Evolutionary conservation across 2,888 invertebrate genomes (phyloP).

Genomic region (Ctenicera cuprea): DNA sequence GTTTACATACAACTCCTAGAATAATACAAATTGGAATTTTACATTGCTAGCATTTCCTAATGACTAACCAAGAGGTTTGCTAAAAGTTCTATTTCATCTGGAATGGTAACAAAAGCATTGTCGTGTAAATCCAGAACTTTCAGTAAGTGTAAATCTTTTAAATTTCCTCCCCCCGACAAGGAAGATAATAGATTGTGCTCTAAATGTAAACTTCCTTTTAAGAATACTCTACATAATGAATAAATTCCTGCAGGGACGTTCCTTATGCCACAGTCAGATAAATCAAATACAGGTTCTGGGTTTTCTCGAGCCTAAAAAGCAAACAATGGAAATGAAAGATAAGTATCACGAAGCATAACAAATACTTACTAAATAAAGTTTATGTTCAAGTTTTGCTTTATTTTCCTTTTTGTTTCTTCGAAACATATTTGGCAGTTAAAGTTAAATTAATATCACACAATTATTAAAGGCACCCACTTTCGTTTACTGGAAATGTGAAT

Average conservation of each 20-base stretch:
- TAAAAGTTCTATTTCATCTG: conserved; percentile 80
- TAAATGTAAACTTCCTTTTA: conserved; percentile 82
- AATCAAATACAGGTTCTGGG: conserved; percentile 87
- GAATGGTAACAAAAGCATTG: conserved; percentile 80
- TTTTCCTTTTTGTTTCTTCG: conserved; percentile 71
- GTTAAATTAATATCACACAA: conserved; percentile 40
- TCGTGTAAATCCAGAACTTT: conserved; percentile 80
- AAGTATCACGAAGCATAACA: background rate
- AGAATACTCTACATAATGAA: conserved; percentile 87
- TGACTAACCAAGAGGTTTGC: conserved; percentile 78
- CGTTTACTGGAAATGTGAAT: conserved; percentile 7
- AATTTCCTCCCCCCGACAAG: conserved; percentile 82
- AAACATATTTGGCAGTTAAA: conserved; percentile 61
- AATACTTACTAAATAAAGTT: conserved; percentile 75
- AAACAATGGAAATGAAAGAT: conserved; percentile 32
- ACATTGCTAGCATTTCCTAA: conserved; percentile 9
- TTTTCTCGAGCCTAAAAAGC: conserved; percentile 80
- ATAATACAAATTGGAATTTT: conserved; percentile 36
- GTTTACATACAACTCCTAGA: conserved; percentile 83
- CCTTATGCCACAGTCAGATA: conserved; percentile 85
- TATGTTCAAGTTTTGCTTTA: conserved; percentile 77
- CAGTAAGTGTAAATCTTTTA: conserved; percentile 81
- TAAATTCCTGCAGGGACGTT: conserved; percentile 86
- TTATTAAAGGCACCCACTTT: conserved; percentile 38
- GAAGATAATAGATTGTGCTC: conserved; percentile 82